Conservation (phyloP, 2,888 invertebrate genomes). For the Eupithecia tripunctaria region DNA sequence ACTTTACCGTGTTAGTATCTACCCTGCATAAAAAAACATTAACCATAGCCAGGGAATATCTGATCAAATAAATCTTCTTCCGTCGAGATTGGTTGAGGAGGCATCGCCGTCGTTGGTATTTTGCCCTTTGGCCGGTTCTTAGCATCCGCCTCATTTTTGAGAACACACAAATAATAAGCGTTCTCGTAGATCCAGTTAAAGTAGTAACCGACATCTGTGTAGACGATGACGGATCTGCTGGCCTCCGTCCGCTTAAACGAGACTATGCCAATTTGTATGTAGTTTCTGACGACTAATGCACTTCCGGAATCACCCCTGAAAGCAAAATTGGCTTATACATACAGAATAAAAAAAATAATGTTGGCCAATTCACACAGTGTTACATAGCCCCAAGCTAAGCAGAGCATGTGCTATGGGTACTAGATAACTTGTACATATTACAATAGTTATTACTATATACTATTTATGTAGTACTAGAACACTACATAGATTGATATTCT, state of each 20-base stretch:
- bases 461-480: too few relatives aligned
- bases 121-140: background rate
- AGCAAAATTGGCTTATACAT: background rate
- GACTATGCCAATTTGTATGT: conserved; percentile 34
- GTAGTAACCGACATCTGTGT: conserved; percentile 31
- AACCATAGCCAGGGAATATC: background rate
- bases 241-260: conserved; percentile 16
- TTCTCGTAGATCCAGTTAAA: conserved; percentile 27
- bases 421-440: too few relatives aligned
- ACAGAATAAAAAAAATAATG: too few relatives aligned
- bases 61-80: background rate
- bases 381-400: too few relatives aligned
- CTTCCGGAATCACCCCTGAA: conserved; percentile 37
- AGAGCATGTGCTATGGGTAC: too few relatives aligned
- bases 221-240: conserved; percentile 19
- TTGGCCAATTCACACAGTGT: too few relatives aligned
- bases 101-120: background rate
- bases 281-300: conserved; percentile 25
- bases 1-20: background rate
- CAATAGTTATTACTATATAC: too few relatives aligned
- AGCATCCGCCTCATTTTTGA: background rate
- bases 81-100: background rate
- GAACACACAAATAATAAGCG: background rate
- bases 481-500: too few relatives aligned
- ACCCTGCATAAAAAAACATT: background rate